These are phyloP conservation scores for Pterois miles DNA, from an alignment of 2,797 vertebrate species.

Conservation along the genomic window DNA sequence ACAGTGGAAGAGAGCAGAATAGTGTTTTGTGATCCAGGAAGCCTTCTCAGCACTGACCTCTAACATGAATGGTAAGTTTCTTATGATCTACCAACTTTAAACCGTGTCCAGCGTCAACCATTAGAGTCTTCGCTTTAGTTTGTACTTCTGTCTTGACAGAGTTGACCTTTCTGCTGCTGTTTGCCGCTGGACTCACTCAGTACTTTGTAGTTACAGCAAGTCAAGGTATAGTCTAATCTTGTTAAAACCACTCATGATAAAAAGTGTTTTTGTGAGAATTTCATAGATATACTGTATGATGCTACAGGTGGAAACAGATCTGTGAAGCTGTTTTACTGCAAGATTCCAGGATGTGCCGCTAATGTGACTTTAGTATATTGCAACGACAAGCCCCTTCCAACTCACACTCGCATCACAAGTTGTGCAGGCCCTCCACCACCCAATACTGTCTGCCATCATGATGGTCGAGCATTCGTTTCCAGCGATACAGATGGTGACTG, in stretches of 20 bases:
- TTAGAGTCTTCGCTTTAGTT: background rate
- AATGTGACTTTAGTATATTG: background rate
- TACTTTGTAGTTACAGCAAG: background rate
- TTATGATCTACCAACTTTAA: background rate
- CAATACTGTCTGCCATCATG: slow-evolving; percentile 6
- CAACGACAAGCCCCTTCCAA: fast-evolving
- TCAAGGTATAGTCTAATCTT: background rate
- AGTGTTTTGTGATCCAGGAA: background rate
- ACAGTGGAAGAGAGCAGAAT: background rate
- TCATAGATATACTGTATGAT: background rate
- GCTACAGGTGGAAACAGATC: slow-evolving; percentile 3
- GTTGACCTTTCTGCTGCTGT: fast-evolving
- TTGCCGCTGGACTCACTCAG: fast-evolving
- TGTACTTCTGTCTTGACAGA: slow-evolving; percentile 19
- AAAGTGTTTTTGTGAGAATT: background rate
- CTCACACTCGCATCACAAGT: fast-evolving
- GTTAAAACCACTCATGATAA: background rate
- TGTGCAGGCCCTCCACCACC: slow-evolving; percentile 8
- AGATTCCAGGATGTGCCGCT: background rate
- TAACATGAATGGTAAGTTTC: slow-evolving; percentile 13
- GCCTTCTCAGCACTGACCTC: background rate
- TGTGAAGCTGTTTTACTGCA: background rate
- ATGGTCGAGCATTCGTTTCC: background rate
- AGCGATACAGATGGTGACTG: fast-evolving
- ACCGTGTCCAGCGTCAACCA: background rate